Conservation (phyloP, 2,888 invertebrate genomes). For the Mechanitis messenoides region DNA sequence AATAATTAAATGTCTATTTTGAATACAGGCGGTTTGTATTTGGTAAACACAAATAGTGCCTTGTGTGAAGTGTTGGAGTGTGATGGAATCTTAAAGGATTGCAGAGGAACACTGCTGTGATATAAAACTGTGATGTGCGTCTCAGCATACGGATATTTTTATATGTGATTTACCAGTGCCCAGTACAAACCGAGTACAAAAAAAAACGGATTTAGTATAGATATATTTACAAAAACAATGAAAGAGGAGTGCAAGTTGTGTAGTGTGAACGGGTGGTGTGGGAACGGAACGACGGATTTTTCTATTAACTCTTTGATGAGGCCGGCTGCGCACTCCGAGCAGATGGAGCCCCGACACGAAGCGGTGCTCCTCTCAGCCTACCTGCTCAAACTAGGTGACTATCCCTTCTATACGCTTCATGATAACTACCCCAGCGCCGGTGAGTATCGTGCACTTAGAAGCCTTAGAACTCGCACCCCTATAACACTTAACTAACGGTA, state of each 20-base stretch:
- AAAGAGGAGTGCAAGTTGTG: conserved; percentile 74
- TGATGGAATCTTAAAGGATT: conserved; percentile 37
- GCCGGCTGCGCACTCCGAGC: conserved; percentile 55
- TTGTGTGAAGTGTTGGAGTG: conserved; percentile 19
- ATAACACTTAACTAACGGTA: conserved; percentile 35
- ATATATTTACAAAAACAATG: conserved; percentile 60
- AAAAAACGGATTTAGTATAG: conserved; percentile 63
- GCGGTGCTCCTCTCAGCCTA: conserved; percentile 70
- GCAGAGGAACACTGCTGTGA: conserved; percentile 70
- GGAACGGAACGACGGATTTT: conserved; percentile 61
- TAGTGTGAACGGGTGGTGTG: conserved; percentile 67
- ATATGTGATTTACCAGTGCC: conserved; percentile 76
- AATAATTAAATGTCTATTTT: conserved; percentile 16
- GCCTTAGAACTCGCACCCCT: conserved; percentile 40
- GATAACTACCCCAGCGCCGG: conserved; percentile 61
- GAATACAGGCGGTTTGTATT: conserved; percentile 45
- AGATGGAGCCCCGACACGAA: conserved; percentile 62
- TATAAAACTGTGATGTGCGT: conserved; percentile 72
- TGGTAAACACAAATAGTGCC: conserved; percentile 35
- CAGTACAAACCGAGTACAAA: conserved; percentile 77
- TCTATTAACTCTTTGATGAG: conserved; percentile 71
- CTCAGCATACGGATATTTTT: conserved; percentile 71
- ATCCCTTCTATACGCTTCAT: conserved; percentile 71
- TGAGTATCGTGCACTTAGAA: conserved; percentile 63
- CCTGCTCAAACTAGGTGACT: conserved; percentile 76